Conservation (phyloP, 2,797 vertebrate species). For the Champsocephalus esox region DNA sequence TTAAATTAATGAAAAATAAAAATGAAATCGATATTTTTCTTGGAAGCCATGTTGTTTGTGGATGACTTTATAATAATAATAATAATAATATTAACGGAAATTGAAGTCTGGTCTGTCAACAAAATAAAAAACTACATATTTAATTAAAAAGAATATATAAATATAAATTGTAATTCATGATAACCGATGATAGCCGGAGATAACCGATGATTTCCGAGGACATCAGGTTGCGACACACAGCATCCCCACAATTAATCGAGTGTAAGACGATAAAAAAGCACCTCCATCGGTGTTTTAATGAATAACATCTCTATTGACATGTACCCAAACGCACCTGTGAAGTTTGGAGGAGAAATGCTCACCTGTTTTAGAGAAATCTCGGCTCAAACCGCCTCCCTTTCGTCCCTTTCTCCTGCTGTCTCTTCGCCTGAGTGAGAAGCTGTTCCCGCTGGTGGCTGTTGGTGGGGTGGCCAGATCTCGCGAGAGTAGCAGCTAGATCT, state of each 20-base stretch:
- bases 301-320: background rate
- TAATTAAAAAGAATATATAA: background rate
- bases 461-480: background rate
- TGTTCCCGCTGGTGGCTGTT: constrained; percentile 31
- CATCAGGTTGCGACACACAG: constrained; percentile 38
- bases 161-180: background rate
- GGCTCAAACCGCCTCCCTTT: background rate
- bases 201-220: background rate
- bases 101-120: background rate
- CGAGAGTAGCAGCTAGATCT: no score
- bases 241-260: constrained; percentile 41
- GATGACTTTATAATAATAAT: no score
- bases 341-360: background rate
- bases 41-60: no score
- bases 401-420: background rate
- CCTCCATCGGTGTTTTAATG: background rate
- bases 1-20: no score
- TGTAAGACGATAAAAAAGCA: background rate
- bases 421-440: constrained; percentile 19
- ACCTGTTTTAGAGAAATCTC: constrained; percentile 41
- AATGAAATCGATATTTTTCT: no score
- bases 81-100: background rate
- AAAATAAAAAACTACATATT: background rate
- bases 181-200: background rate
- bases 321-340: background rate